Conservation (phyloP, 2,888 invertebrate genomes). For the Callinectes sapidus region DNA sequence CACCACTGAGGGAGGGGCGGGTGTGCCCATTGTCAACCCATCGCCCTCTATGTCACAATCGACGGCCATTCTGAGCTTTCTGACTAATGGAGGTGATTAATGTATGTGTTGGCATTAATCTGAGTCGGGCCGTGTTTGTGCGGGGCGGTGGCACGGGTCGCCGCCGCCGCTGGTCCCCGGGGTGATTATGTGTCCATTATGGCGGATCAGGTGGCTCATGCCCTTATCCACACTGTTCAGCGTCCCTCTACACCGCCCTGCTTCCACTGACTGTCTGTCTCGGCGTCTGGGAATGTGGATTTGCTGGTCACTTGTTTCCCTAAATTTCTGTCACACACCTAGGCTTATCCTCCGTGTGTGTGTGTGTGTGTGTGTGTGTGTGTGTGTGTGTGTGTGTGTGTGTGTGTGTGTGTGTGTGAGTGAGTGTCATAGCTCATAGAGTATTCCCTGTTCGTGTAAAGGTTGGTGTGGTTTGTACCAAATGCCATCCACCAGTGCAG, state of each 20-base stretch:
- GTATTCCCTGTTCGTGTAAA: background rate
- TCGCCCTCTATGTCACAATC: background rate
- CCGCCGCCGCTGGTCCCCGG: background rate
- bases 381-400: constrained; percentile 14
- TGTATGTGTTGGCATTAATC: constrained; percentile 39
- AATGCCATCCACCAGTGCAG: background rate
- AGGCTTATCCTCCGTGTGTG: background rate
- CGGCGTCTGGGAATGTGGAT: constrained; percentile 12
- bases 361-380: constrained; percentile 26
- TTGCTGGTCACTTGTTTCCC: constrained; percentile 9
- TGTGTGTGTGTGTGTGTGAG: too few relatives aligned
- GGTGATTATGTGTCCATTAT: constrained; percentile 40
- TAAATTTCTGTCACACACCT: background rate
- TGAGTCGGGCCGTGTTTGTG: constrained; percentile 15
- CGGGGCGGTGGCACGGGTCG: constrained; percentile 5
- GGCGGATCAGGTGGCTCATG: constrained; percentile 12
- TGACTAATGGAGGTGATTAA: constrained; percentile 46
- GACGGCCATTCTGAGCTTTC: background rate
- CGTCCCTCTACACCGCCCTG: background rate
- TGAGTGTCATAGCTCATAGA: background rate
- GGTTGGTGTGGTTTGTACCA: background rate
- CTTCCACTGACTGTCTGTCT: background rate
- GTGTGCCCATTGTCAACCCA: background rate
- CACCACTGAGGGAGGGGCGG: background rate
- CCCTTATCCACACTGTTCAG: background rate